Base-by-base conservation (phyloP, 2,888 invertebrate species). In the Sarcophaga variegata region DNA sequence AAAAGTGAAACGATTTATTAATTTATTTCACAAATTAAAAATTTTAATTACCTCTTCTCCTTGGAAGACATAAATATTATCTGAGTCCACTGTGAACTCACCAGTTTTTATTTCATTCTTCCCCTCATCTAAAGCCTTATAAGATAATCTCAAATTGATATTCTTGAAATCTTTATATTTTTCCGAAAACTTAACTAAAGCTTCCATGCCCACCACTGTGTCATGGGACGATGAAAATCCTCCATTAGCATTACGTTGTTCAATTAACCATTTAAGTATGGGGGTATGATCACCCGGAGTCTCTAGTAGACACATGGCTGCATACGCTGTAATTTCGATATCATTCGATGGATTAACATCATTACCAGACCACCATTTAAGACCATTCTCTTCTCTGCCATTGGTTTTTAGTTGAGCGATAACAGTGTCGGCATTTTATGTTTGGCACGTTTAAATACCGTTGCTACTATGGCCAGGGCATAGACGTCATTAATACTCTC, bases 271-370 rank as follows among this genome's bases (percentile, higher is more conserved):
- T 74, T 95, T 94, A 0, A 96, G 94, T 2, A 96, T 95, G 3
- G 95, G 94, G 54, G 95, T 77, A 47, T 63, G 70, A 22, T 78
- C 47, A n/a, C 17, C 64, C 1, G 49, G 22, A 3, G 11, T 71
- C 95, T 93, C 93, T 83, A 94, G 94, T 62, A 95, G 89, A 0
- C 97, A 95, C 82, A 98, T 94, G 79, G 98, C 94, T 0, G 96
- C 97, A 93, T 98, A 98, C 0, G 98, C 96, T 0, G 98, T 98
- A 89, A 97, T 97, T 93, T 97, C 97, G 10, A 98, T 93, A 89
- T 91, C 90, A 0, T 96, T 95, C 59, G 97, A 88, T 96, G 96
- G 64, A 96, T 95, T 98, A 98, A 98, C 96, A 97, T 97, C 90
- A 96, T 96, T 89, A 14, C 94, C 93, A 84, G 96, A 96, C 79